Percentiles rank a stretch among this genome's conserved stretches.
Evolutionary conservation across 2,888 invertebrate species (phyloP).

Genomic region (Pterobdella sp.): DNA sequence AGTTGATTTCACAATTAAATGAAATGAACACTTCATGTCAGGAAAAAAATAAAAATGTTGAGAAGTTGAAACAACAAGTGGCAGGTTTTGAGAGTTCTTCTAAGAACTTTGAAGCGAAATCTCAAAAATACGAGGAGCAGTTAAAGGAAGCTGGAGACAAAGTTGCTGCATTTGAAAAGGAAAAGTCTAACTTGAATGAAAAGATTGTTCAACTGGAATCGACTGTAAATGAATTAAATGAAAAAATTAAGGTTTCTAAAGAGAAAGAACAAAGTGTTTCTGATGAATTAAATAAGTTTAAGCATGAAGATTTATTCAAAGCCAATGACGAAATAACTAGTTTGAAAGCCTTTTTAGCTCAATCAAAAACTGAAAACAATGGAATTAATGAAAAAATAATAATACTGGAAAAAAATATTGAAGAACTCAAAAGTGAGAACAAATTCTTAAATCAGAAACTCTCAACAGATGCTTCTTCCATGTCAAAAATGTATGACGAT

Average conservation of each 20-base stretch:
- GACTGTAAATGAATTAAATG: slow-evolving; percentile 8
- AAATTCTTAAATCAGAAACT: background rate
- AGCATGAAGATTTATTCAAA: background rate
- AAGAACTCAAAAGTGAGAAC: background rate
- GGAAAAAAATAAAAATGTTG: background rate
- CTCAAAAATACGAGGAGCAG: background rate
- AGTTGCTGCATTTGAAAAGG: background rate
- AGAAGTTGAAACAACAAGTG: slow-evolving; percentile 11
- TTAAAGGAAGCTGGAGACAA: slow-evolving; percentile 15
- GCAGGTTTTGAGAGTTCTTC: background rate
- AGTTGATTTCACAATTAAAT: background rate
- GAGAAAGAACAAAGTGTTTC: slow-evolving; percentile 6
- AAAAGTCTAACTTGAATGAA: background rate
- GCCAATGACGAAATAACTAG: background rate
- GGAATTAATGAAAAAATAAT: background rate
- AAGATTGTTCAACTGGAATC: background rate
- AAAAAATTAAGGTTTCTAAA: background rate
- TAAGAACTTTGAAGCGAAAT: background rate
- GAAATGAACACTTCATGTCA: background rate
- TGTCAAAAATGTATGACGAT: background rate
- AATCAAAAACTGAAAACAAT: background rate
- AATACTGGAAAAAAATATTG: background rate
- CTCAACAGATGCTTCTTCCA: background rate
- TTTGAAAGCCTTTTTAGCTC: background rate
- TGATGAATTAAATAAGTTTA: slow-evolving; percentile 16